Conservation (phyloP, 2,888 invertebrate genomes). For the Cetonia aurata region DNA sequence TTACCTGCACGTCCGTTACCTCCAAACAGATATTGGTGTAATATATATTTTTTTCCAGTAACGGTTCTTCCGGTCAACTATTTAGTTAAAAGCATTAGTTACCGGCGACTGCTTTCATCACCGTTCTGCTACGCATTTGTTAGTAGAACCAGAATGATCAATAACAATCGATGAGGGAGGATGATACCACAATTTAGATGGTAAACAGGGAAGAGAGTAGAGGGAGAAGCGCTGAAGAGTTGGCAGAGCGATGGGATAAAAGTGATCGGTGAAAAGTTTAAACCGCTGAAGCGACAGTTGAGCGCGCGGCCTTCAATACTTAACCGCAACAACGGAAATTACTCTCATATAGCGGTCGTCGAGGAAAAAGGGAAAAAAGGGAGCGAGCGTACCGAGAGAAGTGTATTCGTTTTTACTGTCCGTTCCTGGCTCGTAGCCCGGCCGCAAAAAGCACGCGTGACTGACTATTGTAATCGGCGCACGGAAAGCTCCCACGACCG, state of each 20-base stretch:
- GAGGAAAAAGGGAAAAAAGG: constrained; percentile 21
- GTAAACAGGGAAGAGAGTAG: too few relatives aligned
- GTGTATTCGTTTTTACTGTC: constrained; percentile 39
- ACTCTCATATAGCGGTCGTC: constrained; percentile 45
- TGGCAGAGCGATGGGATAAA: not conserved
- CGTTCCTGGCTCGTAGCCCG: constrained; percentile 14
- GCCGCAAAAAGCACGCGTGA: constrained; percentile 21
- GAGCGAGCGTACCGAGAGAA: constrained; percentile 5
- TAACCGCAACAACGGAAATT: constrained; percentile 52
- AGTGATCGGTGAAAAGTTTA: constrained; percentile 50
- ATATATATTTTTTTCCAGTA: too few relatives aligned
- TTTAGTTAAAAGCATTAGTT: too few relatives aligned
- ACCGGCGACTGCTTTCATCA: too few relatives aligned
- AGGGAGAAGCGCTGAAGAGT: not conserved
- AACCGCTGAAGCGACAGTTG: constrained; percentile 51
- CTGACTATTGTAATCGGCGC: constrained; percentile 10
- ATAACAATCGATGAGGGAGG: constrained; percentile 25
- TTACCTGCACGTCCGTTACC: too few relatives aligned
- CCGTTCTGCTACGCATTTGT: not conserved
- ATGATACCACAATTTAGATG: constrained; percentile 24
- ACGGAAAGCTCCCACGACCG: not conserved
- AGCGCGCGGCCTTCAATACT: constrained; percentile 47
- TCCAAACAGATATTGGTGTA: too few relatives aligned
- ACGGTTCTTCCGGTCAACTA: too few relatives aligned
- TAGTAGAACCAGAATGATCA: constrained; percentile 30